phyloP scores from a whole-genome alignment of 2,888 invertebrate species.

The Callimorpha dominula region DNA sequence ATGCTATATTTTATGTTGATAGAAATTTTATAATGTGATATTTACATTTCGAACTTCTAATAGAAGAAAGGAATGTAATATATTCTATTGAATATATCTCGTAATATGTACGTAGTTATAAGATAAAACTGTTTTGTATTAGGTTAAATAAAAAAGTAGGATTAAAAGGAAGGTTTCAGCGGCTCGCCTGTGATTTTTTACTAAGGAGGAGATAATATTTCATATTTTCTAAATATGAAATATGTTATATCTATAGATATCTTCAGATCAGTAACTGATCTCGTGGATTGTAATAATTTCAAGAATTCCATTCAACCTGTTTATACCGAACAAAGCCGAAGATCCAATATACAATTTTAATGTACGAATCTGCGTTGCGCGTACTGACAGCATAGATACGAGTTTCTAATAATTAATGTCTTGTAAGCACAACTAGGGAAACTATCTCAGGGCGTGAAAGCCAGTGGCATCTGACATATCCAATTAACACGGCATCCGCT shows the following conservation, averaged over 20 bases:
- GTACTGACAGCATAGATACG: constrained; percentile 52
- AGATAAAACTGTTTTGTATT: neutral
- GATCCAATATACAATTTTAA: constrained; percentile 26
- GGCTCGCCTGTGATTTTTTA: no score
- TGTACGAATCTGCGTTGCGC: constrained; percentile 35
- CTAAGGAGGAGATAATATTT: no score
- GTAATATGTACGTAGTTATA: no score
- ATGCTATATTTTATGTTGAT: neutral
- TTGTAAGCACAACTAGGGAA: constrained; percentile 74
- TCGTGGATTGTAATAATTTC: neutral
- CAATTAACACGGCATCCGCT: constrained; percentile 84
- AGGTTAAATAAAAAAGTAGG: no score
- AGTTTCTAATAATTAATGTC: constrained; percentile 81
- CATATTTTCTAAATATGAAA: no score
- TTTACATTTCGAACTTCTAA: neutral
- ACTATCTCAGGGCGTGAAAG: constrained; percentile 82
- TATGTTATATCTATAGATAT: neutral
- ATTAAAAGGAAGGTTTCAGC: no score
- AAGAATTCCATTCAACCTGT: neutral
- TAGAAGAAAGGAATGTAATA: neutral
- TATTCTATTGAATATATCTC: neutral
- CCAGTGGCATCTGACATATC: constrained; percentile 85
- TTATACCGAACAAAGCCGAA: constrained; percentile 4
- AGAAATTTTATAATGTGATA: neutral
- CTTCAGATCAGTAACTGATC: neutral